Evolutionary conservation across 2,797 vertebrate genomes (phyloP), one percentile per base, ranked within the genome.

Genomic region (Oreochromis grahami): DNA sequence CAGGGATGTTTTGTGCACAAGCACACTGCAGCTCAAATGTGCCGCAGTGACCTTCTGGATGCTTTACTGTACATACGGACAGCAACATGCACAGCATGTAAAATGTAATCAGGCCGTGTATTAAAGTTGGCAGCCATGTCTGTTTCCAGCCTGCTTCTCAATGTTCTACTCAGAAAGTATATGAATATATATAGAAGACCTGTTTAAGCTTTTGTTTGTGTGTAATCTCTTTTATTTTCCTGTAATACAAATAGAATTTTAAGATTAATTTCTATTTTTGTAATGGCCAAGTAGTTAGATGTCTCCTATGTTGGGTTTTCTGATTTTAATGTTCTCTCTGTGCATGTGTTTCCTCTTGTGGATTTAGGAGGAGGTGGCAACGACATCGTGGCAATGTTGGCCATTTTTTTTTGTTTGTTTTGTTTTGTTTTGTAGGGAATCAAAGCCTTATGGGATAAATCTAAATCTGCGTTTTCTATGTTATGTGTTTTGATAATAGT

Each of bases 211-310:
- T 68, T 68, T 79, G 84, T 80, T 84, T 81, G 86, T 81, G 72
- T 85, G 83, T 91, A 85, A 87, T 78, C 83, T 80, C 26, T 65
- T 76, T 85, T 45, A 84, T 89, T 92, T 92, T 82, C 86, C 82
- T 88, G 77, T 91, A 89, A 87, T 52, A 48, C 82, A 19, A 48
- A 89, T 92, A 90, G 85, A 88, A 82, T 80, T 84, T 52, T 86
- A 82, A 91, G 87, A 92, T 88, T 90, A 36, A 88, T 94, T 92
- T 94, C 81, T 95, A 94, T 94, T 95, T 95, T 94, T 94, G 88
- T 94, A 94, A 93, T 5, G 6, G 81, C 78, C 80, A 86, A 86
- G 91, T 88, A 79, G 84, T 85, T 86, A 48, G 76, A 55, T 21
- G 81, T 88, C 78, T 72, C 65, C 84, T 88, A 4, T 88, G 84